These are phyloP conservation scores for Megaceryle maxima DNA, from an alignment of 2,113 vertebrate genomes.

Conservation along the genomic window DNA sequence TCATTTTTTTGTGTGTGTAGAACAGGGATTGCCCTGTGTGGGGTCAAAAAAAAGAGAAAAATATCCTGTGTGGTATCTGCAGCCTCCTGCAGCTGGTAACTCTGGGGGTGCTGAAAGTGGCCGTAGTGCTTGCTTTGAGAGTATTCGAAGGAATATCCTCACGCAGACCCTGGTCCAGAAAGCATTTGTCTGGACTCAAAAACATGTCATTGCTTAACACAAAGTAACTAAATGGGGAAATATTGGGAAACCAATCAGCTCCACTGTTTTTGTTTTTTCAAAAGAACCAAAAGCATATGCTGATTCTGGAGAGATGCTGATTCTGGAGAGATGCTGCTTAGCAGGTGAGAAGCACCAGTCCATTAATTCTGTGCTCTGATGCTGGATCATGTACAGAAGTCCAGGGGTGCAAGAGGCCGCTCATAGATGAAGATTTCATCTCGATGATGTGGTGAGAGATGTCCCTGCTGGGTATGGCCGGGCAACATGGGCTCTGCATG, in stretches of 20 bases:
- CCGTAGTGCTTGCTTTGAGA: not conserved
- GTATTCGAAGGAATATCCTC: not conserved
- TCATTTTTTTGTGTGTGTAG: not conserved
- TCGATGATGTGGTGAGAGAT: not conserved
- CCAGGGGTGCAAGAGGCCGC: not conserved
- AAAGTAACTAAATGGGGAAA: not conserved
- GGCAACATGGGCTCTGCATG: not conserved
- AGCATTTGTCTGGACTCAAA: not conserved
- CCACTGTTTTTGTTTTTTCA: not conserved
- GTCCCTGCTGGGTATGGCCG: not conserved
- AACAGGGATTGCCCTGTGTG: not conserved
- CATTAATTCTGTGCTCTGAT: not conserved
- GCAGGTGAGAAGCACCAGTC: not conserved
- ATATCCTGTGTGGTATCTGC: not conserved
- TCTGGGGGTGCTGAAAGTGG: not conserved
- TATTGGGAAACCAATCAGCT: not conserved
- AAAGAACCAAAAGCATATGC: not conserved
- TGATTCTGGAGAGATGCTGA: not conserved
- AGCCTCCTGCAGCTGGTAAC: not conserved
- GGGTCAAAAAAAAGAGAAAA: not conserved
- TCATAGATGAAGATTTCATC: not conserved
- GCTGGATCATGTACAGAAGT: not conserved
- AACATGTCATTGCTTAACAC: not conserved
- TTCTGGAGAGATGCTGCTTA: not conserved
- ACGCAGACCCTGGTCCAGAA: not conserved